Percentiles rank a stretch among this genome's conserved stretches.
phyloP scores from a whole-genome alignment of 1,140 invertebrate genomes.

The Tetraneura akinire region DNA sequence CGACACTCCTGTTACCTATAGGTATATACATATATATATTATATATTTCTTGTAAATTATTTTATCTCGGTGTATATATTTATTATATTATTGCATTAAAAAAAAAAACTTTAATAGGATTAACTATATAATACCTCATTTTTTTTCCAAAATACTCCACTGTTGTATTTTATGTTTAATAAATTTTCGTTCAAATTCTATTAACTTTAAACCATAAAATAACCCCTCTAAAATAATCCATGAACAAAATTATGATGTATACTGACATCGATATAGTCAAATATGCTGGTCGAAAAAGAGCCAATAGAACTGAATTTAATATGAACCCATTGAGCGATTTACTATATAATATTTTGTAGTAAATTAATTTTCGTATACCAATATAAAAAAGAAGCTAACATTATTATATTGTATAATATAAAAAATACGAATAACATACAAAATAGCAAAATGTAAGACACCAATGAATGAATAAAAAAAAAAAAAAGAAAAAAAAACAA shows the following conservation, averaged over 20 bases:
- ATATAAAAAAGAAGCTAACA: conserved; percentile 11
- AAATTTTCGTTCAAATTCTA: no score
- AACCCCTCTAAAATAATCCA: no score
- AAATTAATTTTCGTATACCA: conserved; percentile 17
- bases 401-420: conserved; percentile 31
- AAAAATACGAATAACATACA: conserved; percentile 17
- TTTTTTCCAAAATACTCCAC: no score
- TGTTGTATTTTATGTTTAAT: no score
- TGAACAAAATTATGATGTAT: not conserved
- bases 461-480: conserved; percentile 35
- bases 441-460: conserved; percentile 24
- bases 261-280: not conserved
- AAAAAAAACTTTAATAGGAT: not conserved
- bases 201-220: no score
- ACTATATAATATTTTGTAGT: not conserved
- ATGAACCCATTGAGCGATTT: conserved; percentile 29
- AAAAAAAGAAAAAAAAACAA: not conserved
- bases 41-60: no score
- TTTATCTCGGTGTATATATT: not conserved
- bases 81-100: not conserved
- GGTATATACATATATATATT: no score
- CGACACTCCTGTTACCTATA: not conserved
- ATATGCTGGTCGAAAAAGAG: not conserved
- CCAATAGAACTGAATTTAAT: not conserved
- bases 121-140: no score